Base-by-base conservation (phyloP, 1,140 invertebrate species). In the Drosophila tani region DNA sequence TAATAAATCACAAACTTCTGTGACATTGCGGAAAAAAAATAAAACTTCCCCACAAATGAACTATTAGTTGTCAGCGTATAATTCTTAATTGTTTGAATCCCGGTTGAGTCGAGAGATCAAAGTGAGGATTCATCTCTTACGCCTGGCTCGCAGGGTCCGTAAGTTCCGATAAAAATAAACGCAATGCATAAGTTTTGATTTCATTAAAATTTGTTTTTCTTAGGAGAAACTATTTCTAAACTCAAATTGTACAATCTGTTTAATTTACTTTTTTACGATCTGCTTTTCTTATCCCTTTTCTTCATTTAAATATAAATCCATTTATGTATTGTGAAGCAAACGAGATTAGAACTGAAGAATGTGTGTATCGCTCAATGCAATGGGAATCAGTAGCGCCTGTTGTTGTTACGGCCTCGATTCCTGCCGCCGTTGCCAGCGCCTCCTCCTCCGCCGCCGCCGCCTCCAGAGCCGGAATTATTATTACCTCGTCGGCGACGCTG, bases 401-500 rank as follows among this genome's bases (percentile, higher is more conserved):
- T 90, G 45, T 82, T 85, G 53, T 81, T 87, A 7, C 86, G 87
- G 3, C 82, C 86, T 4, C 91, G 75, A 56, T 82, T 91, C 32
- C 91, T 78, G 7, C 70, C 71, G 7, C 71, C 69, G 9, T 63
- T 69, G 7, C 79, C 75, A 5, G 75, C 51, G 4, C 76, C 79
- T 7, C 76, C 56, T 29, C 64, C 68, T 8, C 43, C 58, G 11
- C 75, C 68, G 7, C 43, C 58, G 11, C 75, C 67, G 0, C 65
- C 40, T 4, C 50, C 49, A 15, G 74, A 17, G 5, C 51, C 65
- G 11, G 65, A 59, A 43, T 79, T 81, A 45, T 88, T 88, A 56
- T 91, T 92, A 43, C 83, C 79, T 41, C 91, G 81, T 29, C 87
- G 75, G n/a, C 88, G 78, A 17, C 84, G 77, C 38, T 77, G 76